Conservation (phyloP, 2,113 vertebrate species). For the Spizaetus ornatus region DNA sequence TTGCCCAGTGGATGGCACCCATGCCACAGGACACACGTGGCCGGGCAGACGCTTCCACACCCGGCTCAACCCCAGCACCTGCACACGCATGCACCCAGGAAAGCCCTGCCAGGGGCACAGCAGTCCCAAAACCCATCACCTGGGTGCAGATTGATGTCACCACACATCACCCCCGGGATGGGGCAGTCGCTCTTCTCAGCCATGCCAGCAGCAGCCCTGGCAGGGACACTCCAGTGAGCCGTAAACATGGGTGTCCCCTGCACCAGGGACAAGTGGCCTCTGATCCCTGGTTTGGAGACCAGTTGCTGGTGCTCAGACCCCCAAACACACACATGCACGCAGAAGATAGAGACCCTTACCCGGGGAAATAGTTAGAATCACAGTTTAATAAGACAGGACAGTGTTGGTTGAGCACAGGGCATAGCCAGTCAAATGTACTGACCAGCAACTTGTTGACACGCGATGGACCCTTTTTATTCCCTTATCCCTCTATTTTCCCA, state of each 20-base stretch:
- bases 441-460: neutral
- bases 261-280: neutral
- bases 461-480: neutral
- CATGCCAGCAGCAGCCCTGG: neutral
- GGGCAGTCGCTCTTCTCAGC: neutral
- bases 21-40: fast-evolving
- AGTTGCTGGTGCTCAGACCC: neutral
- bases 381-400: neutral
- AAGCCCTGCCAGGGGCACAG: fast-evolving
- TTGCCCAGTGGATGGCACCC: fast-evolving
- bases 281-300: neutral
- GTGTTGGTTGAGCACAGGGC: neutral
- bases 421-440: neutral
- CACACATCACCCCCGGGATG: fast-evolving
- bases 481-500: neutral
- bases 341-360: neutral
- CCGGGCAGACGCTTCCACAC: fast-evolving
- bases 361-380: neutral
- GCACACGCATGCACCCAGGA: neutral
- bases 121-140: neutral
- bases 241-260: neutral
- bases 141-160: neutral
- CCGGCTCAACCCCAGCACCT: fast-evolving
- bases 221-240: neutral
- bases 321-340: neutral